These are phyloP conservation scores for Papilio machaon DNA, from an alignment of 1,140 invertebrate species.

Conservation along the genomic window DNA sequence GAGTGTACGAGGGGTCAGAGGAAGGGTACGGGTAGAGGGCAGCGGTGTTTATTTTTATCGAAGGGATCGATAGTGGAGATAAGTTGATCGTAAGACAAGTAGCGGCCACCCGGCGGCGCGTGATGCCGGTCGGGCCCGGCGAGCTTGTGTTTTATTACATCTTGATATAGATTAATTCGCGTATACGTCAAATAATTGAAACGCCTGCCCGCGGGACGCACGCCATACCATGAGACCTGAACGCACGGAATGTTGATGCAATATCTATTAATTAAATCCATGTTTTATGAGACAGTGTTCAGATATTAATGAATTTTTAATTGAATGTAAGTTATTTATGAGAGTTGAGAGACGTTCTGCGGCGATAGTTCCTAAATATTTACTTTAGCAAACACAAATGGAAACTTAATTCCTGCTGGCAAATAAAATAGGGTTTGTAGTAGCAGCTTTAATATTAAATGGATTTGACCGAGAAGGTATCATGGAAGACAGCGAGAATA, in stretches of 20 bases:
- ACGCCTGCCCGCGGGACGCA: conserved; percentile 47
- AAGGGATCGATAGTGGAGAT: conserved; percentile 78
- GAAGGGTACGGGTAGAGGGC: conserved; percentile 37
- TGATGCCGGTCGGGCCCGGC: conserved; percentile 48
- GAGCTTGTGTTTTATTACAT: conserved; percentile 76
- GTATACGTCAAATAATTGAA: conserved; percentile 76
- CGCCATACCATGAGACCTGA: conserved; percentile 40
- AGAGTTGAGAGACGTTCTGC: not conserved
- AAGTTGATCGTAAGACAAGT: conserved; percentile 80
- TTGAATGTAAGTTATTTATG: conserved; percentile 7
- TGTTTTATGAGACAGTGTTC: conserved; percentile 39
- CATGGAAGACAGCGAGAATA: too few relatives aligned
- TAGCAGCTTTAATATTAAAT: too few relatives aligned
- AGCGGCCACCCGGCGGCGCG: conserved; percentile 74
- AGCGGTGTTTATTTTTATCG: conserved; percentile 76
- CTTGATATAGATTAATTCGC: conserved; percentile 74
- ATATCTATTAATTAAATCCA: conserved; percentile 54
- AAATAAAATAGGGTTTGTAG: too few relatives aligned
- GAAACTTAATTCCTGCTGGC: too few relatives aligned
- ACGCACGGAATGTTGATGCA: conserved; percentile 51
- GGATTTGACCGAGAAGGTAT: too few relatives aligned
- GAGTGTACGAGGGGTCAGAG: not conserved
- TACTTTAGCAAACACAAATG: not conserved
- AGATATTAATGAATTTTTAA: not conserved
- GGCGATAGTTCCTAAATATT: not conserved